A percentile compares a stretch with the other conserved stretches of the same genome.
Conservation (phyloP, 2,797 vertebrate genomes). For the Eulemur mongoz region DNA sequence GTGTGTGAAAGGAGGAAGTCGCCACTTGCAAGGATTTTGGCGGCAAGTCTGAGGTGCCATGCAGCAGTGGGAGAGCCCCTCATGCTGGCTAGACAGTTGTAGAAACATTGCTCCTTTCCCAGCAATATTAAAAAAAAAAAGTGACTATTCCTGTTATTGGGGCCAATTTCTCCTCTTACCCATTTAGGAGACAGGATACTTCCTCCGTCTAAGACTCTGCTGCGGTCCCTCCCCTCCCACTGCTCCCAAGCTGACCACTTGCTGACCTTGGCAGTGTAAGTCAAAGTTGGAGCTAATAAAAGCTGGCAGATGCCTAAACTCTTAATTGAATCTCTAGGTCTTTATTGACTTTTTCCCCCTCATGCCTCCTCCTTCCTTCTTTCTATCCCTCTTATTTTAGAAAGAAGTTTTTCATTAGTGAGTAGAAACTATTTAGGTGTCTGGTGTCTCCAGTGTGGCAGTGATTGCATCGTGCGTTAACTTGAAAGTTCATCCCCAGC, state of each 20-base stretch:
- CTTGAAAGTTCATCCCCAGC: slow-evolving; percentile 72
- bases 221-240: background rate
- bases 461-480: slow-evolving; percentile 81
- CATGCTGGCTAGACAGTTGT: background rate
- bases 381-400: slow-evolving; percentile 25
- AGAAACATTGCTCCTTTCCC: background rate
- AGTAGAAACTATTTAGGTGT: slow-evolving; percentile 80
- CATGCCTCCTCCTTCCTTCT: background rate
- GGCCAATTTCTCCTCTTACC: background rate
- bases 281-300: slow-evolving; percentile 77
- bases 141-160: background rate
- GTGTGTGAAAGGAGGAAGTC: no score
- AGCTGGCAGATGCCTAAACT: slow-evolving; percentile 73
- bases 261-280: slow-evolving; percentile 78
- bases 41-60: background rate
- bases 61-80: background rate
- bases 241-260: slow-evolving; percentile 40
- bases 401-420: slow-evolving; percentile 83
- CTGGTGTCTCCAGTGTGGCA: slow-evolving; percentile 69
- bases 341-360: slow-evolving; percentile 52
- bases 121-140: slow-evolving; percentile 1
- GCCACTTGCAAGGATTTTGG: background rate
- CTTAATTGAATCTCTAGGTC: slow-evolving; percentile 80
- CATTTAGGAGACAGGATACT: background rate
- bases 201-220: background rate